Evolutionary conservation across 2,797 vertebrate species (phyloP).

Genomic region (Monodelphis domestica): DNA sequence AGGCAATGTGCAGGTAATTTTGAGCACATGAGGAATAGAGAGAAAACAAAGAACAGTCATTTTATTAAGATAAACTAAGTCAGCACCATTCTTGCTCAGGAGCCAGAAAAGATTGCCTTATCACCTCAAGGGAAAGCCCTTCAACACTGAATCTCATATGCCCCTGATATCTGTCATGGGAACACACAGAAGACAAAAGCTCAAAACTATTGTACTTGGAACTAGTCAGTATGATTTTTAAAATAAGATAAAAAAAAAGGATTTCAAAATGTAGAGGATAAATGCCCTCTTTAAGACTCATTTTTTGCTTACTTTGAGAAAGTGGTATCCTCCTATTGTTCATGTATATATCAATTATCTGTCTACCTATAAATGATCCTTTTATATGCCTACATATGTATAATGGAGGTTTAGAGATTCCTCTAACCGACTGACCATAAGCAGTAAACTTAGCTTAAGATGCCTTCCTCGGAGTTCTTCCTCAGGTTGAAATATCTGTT

Average conservation of each 20-base stretch:
- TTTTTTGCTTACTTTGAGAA: not conserved
- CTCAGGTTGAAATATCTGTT: not conserved
- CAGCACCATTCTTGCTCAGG: not conserved
- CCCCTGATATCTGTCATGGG: not conserved
- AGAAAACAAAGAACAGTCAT: not conserved
- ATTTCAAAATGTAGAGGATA: not conserved
- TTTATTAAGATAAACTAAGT: not conserved
- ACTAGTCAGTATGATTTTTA: not conserved
- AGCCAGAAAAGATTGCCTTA: not conserved
- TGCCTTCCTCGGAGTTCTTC: not conserved
- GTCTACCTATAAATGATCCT: too few relatives aligned
- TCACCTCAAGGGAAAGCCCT: not conserved
- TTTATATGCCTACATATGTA: not conserved
- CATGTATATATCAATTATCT: not conserved
- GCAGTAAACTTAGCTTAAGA: not conserved
- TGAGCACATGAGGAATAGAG: not conserved
- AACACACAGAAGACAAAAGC: not conserved
- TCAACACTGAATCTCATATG: too few relatives aligned
- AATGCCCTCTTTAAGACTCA: not conserved
- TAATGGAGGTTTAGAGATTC: not conserved
- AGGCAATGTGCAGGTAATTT: not conserved
- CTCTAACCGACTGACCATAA: not conserved
- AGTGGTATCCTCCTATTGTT: not conserved
- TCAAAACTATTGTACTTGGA: not conserved
- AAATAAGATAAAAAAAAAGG: not conserved